phyloP scores from a whole-genome alignment of 2,113 vertebrate genomes.

The Corvus cornix region DNA sequence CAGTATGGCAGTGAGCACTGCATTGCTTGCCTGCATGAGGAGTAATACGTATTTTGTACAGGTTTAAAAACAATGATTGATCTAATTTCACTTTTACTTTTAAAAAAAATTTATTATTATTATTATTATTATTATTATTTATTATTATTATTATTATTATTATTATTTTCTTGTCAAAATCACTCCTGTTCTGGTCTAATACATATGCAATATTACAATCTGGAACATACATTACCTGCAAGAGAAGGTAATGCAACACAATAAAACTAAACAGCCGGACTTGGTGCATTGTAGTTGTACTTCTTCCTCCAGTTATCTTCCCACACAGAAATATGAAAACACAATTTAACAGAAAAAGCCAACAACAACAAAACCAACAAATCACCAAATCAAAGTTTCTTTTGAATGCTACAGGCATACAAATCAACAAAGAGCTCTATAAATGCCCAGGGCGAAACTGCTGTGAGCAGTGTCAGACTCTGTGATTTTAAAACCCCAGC shows the following conservation, averaged over 20 bases:
- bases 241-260: not conserved
- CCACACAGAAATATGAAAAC: not conserved
- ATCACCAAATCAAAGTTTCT: not conserved
- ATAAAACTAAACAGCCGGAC: not conserved
- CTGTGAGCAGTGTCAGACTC: slow-evolving; percentile 39
- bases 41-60: not conserved
- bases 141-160: not conserved
- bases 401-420: slow-evolving; percentile 3
- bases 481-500: slow-evolving; percentile 47
- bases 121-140: not conserved
- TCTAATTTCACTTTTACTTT: not conserved
- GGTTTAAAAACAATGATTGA: not conserved
- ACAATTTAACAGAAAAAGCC: not conserved
- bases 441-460: slow-evolving; percentile 21
- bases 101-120: not conserved
- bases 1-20: not conserved
- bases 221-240: not conserved
- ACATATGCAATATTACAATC: not conserved
- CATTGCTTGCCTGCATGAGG: not conserved
- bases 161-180: not conserved
- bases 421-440: slow-evolving; percentile 40
- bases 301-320: not conserved
- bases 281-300: not conserved
- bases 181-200: not conserved
- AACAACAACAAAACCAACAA: not conserved